Evolutionary conservation across 2,797 vertebrate genomes (phyloP), one percentile per base, ranked within the genome.

Genomic region (Argyrosomus regius): DNA sequence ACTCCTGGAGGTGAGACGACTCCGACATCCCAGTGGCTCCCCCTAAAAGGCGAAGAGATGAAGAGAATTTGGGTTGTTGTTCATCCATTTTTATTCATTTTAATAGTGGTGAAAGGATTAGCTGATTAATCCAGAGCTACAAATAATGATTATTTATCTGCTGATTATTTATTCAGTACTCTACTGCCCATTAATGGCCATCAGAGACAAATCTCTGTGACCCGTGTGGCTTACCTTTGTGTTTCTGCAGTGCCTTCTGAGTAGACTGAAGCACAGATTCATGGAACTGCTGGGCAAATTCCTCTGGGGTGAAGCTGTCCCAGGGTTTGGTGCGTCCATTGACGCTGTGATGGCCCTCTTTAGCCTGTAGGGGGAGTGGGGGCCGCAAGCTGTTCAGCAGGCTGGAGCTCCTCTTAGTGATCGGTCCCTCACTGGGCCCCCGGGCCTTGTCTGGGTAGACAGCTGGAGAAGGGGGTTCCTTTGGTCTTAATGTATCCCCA

Each of bases 261-360:
- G 98, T 99, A 78, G 98, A 99, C 95, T 99, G 98, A 85, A 99
- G 95, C 87, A 99, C 98, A 0, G 98, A 99, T 86, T 99, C 98
- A 0, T 99, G 98, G 93, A 99, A 99, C 94, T 99, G 98, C 82
- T 99, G 98, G 41, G 98, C 98, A 4, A 99, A 99, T 86, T 99
- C 98, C 88, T 99, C 98, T 0, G 98, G 97, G 4, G 97, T 94
- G 92, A 98, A 98, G 79, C 96, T 98, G 58, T 98, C 98, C 98
- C 98, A 99, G 10, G 97, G 95, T 92, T 97, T 97, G 94, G 94
- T 97, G 94, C 96, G 97, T 74, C 98, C 98, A 0, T 98, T 99
- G 91, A 97, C 46, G 88, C 96, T 96, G 87, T 97, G 95, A 0
- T 93, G 94, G 58, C 94, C 93, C 80, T 98, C 98, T 93, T 99